Conservation (phyloP, 2,888 invertebrate species). For the Molanna angustata region DNA sequence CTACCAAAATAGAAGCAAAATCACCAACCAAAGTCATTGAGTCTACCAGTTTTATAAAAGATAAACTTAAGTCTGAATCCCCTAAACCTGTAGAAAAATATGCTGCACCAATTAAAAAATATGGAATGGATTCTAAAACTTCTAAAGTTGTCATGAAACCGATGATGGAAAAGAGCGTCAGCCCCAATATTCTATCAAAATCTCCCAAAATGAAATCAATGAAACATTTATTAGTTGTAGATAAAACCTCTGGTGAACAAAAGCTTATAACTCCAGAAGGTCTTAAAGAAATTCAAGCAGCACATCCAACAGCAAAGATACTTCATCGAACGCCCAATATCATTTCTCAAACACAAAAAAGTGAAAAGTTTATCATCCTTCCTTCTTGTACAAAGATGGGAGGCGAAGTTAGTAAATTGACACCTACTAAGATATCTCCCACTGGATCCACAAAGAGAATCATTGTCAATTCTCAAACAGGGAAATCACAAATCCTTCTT, state of each 20-base stretch:
- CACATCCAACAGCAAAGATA: conserved; percentile 1
- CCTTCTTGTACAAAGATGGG: neutral
- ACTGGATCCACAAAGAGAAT: conserved; percentile 47
- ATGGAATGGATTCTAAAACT: conserved; percentile 12
- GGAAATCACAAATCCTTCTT: conserved; percentile 49
- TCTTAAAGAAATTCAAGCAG: neutral
- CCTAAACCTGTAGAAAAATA: neutral
- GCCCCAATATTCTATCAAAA: conserved; percentile 54
- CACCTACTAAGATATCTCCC: conserved; percentile 5
- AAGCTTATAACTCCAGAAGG: conserved; percentile 44
- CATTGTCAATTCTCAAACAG: conserved; percentile 51
- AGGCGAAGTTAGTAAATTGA: neutral
- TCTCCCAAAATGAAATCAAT: conserved; percentile 47
- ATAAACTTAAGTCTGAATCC: neutral
- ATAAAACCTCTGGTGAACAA: conserved; percentile 51
- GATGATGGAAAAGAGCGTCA: conserved; percentile 43
- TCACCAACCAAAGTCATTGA: conserved; percentile 3
- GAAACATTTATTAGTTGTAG: conserved; percentile 51
- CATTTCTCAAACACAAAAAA: conserved; percentile 35
- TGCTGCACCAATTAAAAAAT: conserved; percentile 17
- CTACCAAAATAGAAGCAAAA: neutral
- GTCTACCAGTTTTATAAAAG: neutral
- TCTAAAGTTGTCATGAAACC: conserved; percentile 37
- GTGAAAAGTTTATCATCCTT: conserved; percentile 50
- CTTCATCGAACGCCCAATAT: conserved; percentile 13